Evolutionary conservation across 1,140 invertebrate species (phyloP), one percentile per base, ranked within the genome.

Genomic region (Drosophila lacteicornis): DNA sequence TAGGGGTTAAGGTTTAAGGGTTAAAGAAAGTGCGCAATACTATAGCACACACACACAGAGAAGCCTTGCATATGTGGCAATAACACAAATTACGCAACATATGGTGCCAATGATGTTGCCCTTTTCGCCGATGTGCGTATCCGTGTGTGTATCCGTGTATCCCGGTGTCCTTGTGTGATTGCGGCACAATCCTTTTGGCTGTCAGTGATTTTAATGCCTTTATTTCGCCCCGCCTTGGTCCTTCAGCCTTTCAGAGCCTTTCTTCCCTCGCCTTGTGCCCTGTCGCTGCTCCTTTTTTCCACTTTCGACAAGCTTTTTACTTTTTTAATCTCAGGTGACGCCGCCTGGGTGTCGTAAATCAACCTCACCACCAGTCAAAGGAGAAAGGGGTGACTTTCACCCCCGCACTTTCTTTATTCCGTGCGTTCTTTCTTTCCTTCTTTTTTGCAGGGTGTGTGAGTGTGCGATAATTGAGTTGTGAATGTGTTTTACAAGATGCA

Each of bases 51-150:
- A 60, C n/a, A 15, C 47, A 50, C 63, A 65, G 49, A 47, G 33
- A 50, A 17, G 33, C 36, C 19, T 61, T 59, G 53, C 56, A 56
- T 67, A 55, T 63, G 71, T 80, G 80, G 85, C 90, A 91, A 91
- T 91, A 91, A 91, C 90, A 91, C 90, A 91, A 91, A 91, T 91
- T 91, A 92, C 91, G 83, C 90, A 92, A 78, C 90, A 91, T 92
- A 91, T 92, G 90, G 91, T 91, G 82, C 91, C 91, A 91, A 92
- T 91, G 91, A 92, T 90, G 82, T 84, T 88, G 82, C 75, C 81
- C 79, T 91, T 91, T 90, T 91, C 80, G 78, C 59, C 75, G 43
- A n/a, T 36, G 42, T 22, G 47, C 53, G 53, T n/a, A n/a, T n/a
- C n/a, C n/a, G n/a, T n/a, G n/a, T 53, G 38, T 50, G 46, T 75